Base-by-base conservation (phyloP, 2,113 vertebrate genomes). In the Alligator sinensis region DNA sequence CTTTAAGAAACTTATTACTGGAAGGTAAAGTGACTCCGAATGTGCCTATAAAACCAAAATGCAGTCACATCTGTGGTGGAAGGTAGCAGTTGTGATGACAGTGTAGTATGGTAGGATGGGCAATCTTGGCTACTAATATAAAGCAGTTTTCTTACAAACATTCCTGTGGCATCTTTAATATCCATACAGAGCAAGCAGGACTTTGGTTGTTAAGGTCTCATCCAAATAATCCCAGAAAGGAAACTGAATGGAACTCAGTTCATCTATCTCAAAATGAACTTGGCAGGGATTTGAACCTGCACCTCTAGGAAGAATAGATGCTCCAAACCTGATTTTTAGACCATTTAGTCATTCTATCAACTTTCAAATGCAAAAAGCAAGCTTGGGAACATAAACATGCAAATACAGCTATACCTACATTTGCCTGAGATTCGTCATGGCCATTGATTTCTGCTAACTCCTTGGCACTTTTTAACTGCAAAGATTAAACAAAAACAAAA, bases 391-490 rank as follows among this genome's bases (percentile, higher is more conserved):
- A 77, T 75, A 83, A 0, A 11, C 80, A 90, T 59, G 47, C 28
- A 66, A 58, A 66, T 11, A 81, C 15, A 63, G 27, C 10, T 92
- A 87, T 97, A 98, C 98, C 77, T 98, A 98, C 98, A 95, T 98
- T 98, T 96, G 97, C 84, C 94, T 98, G 98, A 97, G 98, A 97
- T 81, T 98, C 98, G 76, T 97, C 98, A 75, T 98, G 98, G 82
- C 97, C 98, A 62, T 98, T 98, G 93, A 98, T 97, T 94, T 98
- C 98, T 70, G 98, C 97, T 96, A 98, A 96, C 80, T 98, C 98
- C 97, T 98, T 98, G 96, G 97, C 81, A 9, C 93, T 98, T 98
- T 98, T 98, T 92, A 98, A 96, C 98, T 98, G 98, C 74, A 94
- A 94, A 95, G 75, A 92, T 75, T 82, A 95, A 95, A 94, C 55